phyloP scores from a whole-genome alignment of 2,888 invertebrate species.

The Cecidostiba fungosa region DNA sequence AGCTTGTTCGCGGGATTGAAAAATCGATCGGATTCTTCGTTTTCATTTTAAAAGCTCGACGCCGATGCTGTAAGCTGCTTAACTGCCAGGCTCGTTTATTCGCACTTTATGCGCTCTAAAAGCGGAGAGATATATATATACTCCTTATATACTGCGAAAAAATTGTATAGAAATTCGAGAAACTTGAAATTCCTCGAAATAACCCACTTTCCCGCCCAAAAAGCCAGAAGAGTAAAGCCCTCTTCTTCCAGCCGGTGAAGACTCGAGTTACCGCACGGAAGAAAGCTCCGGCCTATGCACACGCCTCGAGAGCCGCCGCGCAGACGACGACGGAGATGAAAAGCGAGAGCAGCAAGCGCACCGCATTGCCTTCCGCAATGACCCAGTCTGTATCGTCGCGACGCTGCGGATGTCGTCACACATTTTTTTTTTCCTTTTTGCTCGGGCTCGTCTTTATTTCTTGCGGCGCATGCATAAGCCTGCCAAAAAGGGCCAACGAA shows the following conservation, averaged over 20 bases:
- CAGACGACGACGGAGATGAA: conserved; percentile 4
- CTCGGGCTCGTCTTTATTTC: conserved; percentile 2
- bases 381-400: conserved; percentile 64
- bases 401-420: neutral
- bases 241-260: neutral
- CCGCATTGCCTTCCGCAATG: conserved; percentile 72
- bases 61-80: neutral
- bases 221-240: neutral
- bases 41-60: neutral
- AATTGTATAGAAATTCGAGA: neutral
- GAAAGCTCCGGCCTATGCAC: neutral
- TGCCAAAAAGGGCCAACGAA: conserved; percentile 45
- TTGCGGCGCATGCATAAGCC: neutral
- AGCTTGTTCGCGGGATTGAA: neutral
- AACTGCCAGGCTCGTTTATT: too few species aligned
- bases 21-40: neutral
- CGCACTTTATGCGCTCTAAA: too few species aligned
- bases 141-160: neutral
- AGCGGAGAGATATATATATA: too few species aligned
- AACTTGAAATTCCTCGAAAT: neutral
- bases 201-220: neutral
- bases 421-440: neutral
- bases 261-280: neutral
- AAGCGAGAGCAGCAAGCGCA: conserved; percentile 41
- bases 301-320: neutral